Evolutionary conservation across 2,888 invertebrate species (phyloP), one percentile per base, ranked within the genome.

Genomic region (Doris montereyensis): DNA sequence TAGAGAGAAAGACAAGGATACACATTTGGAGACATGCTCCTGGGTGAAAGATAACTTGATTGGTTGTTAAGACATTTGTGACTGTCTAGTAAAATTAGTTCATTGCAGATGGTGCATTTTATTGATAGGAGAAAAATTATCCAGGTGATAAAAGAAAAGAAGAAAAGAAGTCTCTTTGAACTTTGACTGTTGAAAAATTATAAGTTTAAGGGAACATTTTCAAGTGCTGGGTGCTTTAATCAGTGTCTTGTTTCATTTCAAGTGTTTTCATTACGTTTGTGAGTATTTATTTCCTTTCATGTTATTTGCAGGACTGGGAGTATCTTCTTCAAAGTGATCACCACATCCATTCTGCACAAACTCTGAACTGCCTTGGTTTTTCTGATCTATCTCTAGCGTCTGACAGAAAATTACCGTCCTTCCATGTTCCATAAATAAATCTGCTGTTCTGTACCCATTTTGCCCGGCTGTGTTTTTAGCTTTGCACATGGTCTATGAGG

Each of bases 401-500:
- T 8, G 84, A 84, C 32, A 21, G 70, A 5, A 70, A 78, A 0
- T 65, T 81, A 4, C 83, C 81, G 73, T 85, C 87, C 85, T 85
- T 83, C 93, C 86, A 0, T 86, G 86, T 70, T 73, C 84, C 30
- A 80, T 88, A 74, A 86, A 95, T 86, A 91, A 93, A 0, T 94
- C 94, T 81, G 94, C 95, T 0, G 89, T 94, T 0, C 92, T 97
- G 1, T 97, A 96, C 86, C 93, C 94, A 0, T 94, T 95, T 85
- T 93, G 96, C 13, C 93, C 95, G 4, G 93, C 95, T 76, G 93
- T 97, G 35, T 93, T 97, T 78, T 96, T 94, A 89, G 93, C 95
- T 0, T 92, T 98, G 52, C 98, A 98, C 92, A 92, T 98, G 35
- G 93, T 97, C 0, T 97, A 97, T 87, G 97, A 98, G 93, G 93